Percentiles rank a stretch among this genome's conserved stretches.
Conservation (phyloP, 2,797 vertebrate genomes). For the Syngnathus rostellatus region DNA sequence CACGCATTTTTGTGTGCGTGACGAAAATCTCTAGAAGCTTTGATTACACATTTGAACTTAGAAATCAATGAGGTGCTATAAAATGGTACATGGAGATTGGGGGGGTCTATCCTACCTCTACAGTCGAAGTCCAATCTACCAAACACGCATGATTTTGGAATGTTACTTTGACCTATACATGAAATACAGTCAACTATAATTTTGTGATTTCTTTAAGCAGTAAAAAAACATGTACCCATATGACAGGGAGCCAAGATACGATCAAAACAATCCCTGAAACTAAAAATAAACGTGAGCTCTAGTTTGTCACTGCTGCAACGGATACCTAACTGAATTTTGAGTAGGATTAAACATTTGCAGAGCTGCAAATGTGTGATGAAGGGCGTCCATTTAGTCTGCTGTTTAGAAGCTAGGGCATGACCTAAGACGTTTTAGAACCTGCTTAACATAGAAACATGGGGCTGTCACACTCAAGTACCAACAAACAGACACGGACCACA, state of each 20-base stretch:
- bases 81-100: background rate
- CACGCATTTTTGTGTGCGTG: constrained; percentile 15
- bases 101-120: background rate
- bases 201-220: background rate
- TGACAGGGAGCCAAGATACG: background rate
- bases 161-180: background rate
- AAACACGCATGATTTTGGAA: background rate
- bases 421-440: constrained; percentile 2
- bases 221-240: background rate
- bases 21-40: background rate
- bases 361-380: constrained; percentile 7
- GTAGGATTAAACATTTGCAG: background rate
- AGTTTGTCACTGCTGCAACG: background rate
- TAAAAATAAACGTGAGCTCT: background rate
- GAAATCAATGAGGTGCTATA: background rate
- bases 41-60: constrained; percentile 8
- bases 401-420: constrained; percentile 7
- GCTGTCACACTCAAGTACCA: constrained; percentile 28
- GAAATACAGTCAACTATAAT: background rate
- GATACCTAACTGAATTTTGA: background rate
- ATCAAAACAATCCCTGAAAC: background rate
- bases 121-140: background rate
- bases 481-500: constrained; percentile 14
- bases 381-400: constrained; percentile 4
- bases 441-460: constrained; percentile 51